A percentile compares a stretch with the other conserved stretches of the same genome.
These are phyloP conservation scores for Ondatra zibethicus DNA, from an alignment of 2,113 vertebrate genomes.

Conservation along the genomic window DNA sequence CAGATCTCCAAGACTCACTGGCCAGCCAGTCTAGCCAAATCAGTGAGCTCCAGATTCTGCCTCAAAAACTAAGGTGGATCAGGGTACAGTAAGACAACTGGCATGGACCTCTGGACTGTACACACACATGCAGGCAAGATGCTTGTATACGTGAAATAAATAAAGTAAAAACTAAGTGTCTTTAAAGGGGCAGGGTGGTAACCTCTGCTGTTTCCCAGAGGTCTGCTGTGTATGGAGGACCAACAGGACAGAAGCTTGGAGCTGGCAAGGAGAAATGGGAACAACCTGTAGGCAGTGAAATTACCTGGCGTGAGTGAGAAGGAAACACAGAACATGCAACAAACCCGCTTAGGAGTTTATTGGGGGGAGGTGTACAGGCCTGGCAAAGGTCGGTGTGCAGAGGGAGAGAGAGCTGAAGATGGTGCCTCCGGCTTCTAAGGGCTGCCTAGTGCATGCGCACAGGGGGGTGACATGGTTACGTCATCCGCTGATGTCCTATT, in stretches of 20 bases:
- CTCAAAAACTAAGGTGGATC: background rate
- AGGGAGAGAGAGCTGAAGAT: too few species aligned
- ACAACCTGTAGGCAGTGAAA: background rate
- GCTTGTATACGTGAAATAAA: background rate
- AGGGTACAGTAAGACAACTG: background rate
- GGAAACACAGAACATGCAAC: too few species aligned
- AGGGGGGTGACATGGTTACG: too few species aligned
- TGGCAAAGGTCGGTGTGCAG: too few species aligned
- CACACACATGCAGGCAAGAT: background rate
- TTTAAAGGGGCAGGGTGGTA: background rate
- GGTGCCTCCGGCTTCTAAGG: too few species aligned
- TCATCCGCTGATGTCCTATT: too few species aligned
- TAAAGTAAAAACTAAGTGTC: background rate
- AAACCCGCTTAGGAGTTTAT: too few species aligned
- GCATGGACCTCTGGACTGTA: background rate
- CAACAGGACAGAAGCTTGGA: background rate
- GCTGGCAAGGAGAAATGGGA: background rate
- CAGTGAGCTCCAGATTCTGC: too few species aligned
- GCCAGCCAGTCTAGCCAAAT: background rate
- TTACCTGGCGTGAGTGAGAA: too few species aligned
- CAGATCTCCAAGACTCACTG: background rate
- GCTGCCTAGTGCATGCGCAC: too few species aligned
- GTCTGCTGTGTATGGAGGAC: background rate
- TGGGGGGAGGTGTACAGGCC: too few species aligned
- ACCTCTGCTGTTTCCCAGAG: background rate